Conservation (phyloP, 1,140 invertebrate genomes). For the Drosophila mojavensis region DNA sequence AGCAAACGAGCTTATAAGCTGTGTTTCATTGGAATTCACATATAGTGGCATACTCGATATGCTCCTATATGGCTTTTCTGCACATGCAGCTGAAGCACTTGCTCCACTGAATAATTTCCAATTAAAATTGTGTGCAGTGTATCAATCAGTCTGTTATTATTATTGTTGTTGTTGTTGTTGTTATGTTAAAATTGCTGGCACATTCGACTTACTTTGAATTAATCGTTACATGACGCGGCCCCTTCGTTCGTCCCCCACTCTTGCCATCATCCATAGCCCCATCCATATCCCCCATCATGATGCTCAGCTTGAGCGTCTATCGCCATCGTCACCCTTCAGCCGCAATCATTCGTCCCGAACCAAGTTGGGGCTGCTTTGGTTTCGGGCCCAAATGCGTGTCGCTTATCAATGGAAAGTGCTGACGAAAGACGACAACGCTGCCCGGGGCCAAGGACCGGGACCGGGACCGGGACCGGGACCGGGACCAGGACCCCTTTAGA, state of each 20-base stretch:
- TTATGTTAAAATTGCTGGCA: not conserved
- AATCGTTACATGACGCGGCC: conserved; percentile 66
- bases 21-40: too few relatives aligned
- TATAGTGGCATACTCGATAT: too few relatives aligned
- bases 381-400: conserved; percentile 43
- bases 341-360: not conserved
- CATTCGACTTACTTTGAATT: conserved; percentile 35
- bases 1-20: too few relatives aligned
- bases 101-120: too few relatives aligned
- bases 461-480: conserved; percentile 2
- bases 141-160: not conserved
- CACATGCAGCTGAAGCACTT: too few relatives aligned
- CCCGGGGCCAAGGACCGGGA: conserved; percentile 20
- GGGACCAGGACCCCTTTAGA: conserved; percentile 24
- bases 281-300: not conserved
- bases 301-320: conserved; percentile 1
- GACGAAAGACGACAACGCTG: conserved; percentile 60
- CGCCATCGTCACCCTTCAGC: conserved; percentile 3
- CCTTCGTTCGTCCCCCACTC: conserved; percentile 25
- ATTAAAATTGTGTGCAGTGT: not conserved
- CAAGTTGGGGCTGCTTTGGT: conserved; percentile 11
- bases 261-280: not conserved
- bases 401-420: conserved; percentile 70
- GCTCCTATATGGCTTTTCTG: too few relatives aligned
- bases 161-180: conserved; percentile 21